These are phyloP conservation scores for Phrynocephalus vlangalii DNA, from an alignment of 2,797 vertebrate species.

Conservation along the genomic window DNA sequence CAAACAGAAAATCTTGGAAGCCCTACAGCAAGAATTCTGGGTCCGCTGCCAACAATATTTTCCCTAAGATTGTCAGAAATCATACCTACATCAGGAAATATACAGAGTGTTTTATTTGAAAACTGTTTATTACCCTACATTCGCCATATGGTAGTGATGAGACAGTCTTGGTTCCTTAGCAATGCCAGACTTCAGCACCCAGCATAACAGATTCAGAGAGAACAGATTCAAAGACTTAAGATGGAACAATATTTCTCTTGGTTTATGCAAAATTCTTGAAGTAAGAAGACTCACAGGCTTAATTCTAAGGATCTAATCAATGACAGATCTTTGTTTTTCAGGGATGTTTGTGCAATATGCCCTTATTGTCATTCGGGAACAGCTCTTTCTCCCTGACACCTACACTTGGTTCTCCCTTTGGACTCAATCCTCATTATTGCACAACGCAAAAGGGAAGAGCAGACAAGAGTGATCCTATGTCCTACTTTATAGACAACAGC, in stretches of 20 bases:
- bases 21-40: conserved; percentile 39
- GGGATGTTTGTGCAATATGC: background rate
- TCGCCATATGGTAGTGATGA: conserved; percentile 36
- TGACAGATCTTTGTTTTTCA: background rate
- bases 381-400: background rate
- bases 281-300: background rate
- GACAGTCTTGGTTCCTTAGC: conserved; percentile 26
- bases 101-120: conserved; percentile 46
- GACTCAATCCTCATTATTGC: too few relatives aligned
- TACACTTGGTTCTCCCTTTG: background rate
- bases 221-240: background rate
- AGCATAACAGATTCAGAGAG: conserved; percentile 16
- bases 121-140: conserved; percentile 46
- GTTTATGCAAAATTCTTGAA: conserved; percentile 11
- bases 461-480: background rate
- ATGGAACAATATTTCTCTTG: conserved; percentile 23
- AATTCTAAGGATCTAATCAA: background rate
- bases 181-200: conserved; percentile 33
- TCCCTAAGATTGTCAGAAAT: conserved; percentile 51
- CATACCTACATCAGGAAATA: conserved; percentile 51
- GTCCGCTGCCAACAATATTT: conserved; percentile 44
- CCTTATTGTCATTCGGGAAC: background rate
- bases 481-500: background rate
- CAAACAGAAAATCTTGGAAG: conserved; percentile 50
- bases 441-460: background rate